Evolutionary conservation across 2,797 vertebrate genomes (phyloP), one percentile per base, ranked within the genome.

Genomic region (Poecilia gillii): DNA sequence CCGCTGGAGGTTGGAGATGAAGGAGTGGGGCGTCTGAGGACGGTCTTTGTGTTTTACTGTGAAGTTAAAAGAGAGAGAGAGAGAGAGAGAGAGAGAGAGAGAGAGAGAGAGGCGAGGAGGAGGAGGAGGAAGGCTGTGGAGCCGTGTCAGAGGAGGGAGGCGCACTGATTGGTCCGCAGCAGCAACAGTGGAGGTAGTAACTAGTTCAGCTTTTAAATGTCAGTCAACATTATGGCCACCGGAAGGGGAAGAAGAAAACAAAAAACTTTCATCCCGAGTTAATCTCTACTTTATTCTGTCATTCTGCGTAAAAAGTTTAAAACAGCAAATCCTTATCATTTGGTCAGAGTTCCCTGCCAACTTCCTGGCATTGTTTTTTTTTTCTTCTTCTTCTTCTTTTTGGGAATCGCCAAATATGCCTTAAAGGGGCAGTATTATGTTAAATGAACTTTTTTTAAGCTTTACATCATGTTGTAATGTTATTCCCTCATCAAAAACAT

Each of bases 111-210:
- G n/a, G 25, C 9, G 66, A 78, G 51, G 47, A 33, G 47, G 14
- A 23, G 59, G 25, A 25, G 20, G n/a, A 33, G 43, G 47, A n/a
- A 55, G 55, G 45, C 43, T 45, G 43, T 45, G 43, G 13, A 28
- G 20, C 14, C 31, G 31, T 36, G 62, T 33, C 62, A 39, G 66
- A 78, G 47, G 53, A 43, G 71, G 5, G 45, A 39, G 46, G 55
- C 28, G 55, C 72, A 2, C 73, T 75, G 91, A 93, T 93, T 92
- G 91, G 91, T 81, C 57, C 7, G 79, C 12, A 70, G 77, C 20
- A 20, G 70, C 59, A 59, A n/a, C 14, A n/a, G n/a, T n/a, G n/a
- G n/a, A n/a, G n/a, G n/a, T n/a, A n/a, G n/a, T n/a, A n/a, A 51
- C 49, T 23, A 23, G 6, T 51, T 51, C 25, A 57, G 55, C 11